These are phyloP conservation scores for Oscheius sp. DNA, from an alignment of 2,888 invertebrate genomes.

Conservation along the genomic window DNA sequence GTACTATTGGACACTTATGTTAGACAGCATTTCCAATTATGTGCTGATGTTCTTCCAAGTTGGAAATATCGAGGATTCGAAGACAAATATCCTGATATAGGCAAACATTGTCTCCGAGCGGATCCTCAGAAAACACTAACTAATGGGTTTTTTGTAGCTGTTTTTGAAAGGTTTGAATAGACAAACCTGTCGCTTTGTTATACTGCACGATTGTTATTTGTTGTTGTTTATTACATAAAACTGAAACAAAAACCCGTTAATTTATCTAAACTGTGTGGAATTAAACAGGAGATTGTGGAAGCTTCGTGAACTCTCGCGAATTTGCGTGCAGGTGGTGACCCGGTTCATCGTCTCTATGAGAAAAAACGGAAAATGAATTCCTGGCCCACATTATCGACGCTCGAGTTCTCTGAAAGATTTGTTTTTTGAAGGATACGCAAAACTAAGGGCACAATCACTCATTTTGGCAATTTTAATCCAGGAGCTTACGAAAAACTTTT, in stretches of 20 bases:
- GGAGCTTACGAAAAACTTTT: not conserved
- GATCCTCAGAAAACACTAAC: conserved; percentile 78
- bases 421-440: not conserved
- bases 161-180: conserved; percentile 76
- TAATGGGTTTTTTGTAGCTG: conserved; percentile 93
- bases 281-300: conserved; percentile 13
- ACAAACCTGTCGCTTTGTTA: not conserved
- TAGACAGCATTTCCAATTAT: conserved; percentile 56
- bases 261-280: too few relatives aligned
- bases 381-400: conserved; percentile 51
- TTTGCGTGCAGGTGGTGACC: conserved; percentile 4
- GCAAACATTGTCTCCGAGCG: conserved; percentile 80
- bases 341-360: conserved; percentile 9
- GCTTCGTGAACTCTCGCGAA: conserved; percentile 12
- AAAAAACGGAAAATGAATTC: conserved; percentile 51
- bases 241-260: not conserved
- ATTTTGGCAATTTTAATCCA: not conserved
- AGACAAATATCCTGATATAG: conserved; percentile 61
- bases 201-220: not conserved
- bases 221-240: not conserved
- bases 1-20: conserved; percentile 49
- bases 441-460: not conserved
- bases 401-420: conserved; percentile 44
- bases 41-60: conserved; percentile 71
- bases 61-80: conserved; percentile 73